Percentiles rank a stretch among this genome's conserved stretches.
Evolutionary conservation across 2,888 invertebrate species (phyloP).

Genomic region (Drosophila helvetica): DNA sequence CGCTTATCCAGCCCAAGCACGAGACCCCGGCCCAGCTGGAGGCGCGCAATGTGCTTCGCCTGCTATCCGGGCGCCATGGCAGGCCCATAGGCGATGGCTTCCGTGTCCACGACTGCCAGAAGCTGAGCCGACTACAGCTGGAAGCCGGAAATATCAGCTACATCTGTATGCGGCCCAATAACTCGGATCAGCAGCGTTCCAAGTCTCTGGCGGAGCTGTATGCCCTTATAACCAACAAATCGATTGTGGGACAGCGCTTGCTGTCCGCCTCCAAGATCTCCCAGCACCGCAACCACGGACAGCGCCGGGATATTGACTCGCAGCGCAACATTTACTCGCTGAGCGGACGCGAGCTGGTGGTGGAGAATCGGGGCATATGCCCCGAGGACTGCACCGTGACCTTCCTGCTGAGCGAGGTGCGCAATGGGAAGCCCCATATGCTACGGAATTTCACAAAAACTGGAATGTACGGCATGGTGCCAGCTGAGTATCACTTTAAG

Average conservation of each 20-base stretch:
- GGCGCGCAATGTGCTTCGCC: constrained; percentile 86
- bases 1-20: constrained; percentile 57
- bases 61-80: constrained; percentile 89
- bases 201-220: constrained; percentile 84
- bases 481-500: constrained; percentile 86
- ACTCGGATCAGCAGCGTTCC: constrained; percentile 85
- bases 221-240: constrained; percentile 83
- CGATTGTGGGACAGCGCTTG: constrained; percentile 78
- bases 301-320: constrained; percentile 86
- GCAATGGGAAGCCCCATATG: constrained; percentile 85
- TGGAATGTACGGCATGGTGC: constrained; percentile 89
- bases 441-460: constrained; percentile 87
- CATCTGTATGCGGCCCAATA: constrained; percentile 86
- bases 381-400: constrained; percentile 88
- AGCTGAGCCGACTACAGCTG: constrained; percentile 86
- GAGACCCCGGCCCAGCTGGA: constrained; percentile 47
- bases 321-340: constrained; percentile 86
- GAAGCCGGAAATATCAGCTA: constrained; percentile 85
- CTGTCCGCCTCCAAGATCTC: constrained; percentile 83
- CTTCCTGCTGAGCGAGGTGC: constrained; percentile 86
- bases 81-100: constrained; percentile 87
- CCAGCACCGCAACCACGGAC: constrained; percentile 85
- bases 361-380: constrained; percentile 89
- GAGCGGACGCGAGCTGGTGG: constrained; percentile 87
- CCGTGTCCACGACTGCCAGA: constrained; percentile 86